Evolutionary conservation across 2,113 vertebrate genomes (phyloP).

Genomic region (Formicarius rufipectus): DNA sequence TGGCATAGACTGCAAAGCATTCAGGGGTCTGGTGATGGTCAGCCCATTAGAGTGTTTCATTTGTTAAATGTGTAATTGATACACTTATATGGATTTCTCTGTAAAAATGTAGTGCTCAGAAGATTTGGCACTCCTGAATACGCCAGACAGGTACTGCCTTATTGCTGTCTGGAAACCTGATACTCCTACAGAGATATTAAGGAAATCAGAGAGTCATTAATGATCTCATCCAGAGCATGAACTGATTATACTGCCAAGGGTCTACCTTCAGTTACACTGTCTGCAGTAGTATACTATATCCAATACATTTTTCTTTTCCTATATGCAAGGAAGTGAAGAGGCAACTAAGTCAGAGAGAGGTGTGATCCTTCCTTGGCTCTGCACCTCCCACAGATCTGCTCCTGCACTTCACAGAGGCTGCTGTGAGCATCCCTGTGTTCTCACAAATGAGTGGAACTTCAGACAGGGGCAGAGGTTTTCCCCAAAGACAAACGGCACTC

Average conservation of each 20-base stretch:
- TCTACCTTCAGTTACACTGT: background rate
- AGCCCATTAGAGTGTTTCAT: background rate
- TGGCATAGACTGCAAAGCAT: background rate
- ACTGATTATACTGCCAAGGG: background rate
- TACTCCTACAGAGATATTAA: background rate
- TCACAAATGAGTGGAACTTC: fast-evolving
- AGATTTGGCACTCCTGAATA: background rate
- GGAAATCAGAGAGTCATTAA: background rate
- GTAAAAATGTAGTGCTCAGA: background rate
- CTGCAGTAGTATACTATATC: background rate
- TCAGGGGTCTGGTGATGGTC: background rate
- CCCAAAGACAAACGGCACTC: background rate
- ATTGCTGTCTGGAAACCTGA: background rate
- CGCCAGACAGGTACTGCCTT: background rate
- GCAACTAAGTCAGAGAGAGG: background rate
- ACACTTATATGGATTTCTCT: background rate
- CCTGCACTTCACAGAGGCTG: fast-evolving
- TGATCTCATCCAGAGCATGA: background rate
- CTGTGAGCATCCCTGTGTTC: background rate
- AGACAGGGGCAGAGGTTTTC: background rate
- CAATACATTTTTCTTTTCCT: background rate
- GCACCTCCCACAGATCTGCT: background rate
- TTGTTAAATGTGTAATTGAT: background rate
- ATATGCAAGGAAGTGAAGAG: background rate
- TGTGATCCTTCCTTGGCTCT: background rate